Evolutionary conservation across 1,140 invertebrate genomes (phyloP).

Genomic region (Euura lappo): DNA sequence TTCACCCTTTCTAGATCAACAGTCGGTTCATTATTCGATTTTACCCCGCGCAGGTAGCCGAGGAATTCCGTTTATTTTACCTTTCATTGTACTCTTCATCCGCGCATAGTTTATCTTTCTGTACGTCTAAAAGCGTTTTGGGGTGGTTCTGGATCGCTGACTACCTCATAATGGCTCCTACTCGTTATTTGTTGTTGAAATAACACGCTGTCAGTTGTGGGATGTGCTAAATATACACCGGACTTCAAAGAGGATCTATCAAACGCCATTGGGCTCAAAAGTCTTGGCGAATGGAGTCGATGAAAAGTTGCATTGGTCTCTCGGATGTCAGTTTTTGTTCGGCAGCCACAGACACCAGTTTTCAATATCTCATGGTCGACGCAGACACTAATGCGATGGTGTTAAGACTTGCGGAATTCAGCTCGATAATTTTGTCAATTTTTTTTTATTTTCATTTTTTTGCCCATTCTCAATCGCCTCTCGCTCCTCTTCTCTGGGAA

Average conservation of each 20-base stretch:
- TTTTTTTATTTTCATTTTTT: not conserved
- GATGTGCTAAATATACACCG: slow-evolving; percentile 53
- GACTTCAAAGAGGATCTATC: slow-evolving; percentile 41
- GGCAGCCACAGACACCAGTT: no score
- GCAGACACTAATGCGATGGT: not conserved
- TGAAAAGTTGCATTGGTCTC: not conserved
- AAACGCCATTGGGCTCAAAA: slow-evolving; percentile 19
- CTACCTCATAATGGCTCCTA: slow-evolving; percentile 38
- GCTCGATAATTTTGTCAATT: not conserved
- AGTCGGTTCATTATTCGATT: no score
- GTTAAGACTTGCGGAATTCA: slow-evolving; percentile 1
- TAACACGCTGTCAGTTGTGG: slow-evolving; percentile 55
- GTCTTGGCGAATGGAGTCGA: slow-evolving; percentile 29
- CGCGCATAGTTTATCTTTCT: no score
- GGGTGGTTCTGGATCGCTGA: not conserved
- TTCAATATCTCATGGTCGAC: not conserved
- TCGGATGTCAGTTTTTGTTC: not conserved
- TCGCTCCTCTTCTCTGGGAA: not conserved
- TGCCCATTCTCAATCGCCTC: not conserved
- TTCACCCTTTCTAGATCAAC: no score
- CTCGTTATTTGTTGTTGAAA: slow-evolving; percentile 57
- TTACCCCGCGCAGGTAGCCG: no score
- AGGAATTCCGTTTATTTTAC: no score
- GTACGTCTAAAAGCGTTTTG: not conserved
- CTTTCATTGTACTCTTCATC: no score